Evolutionary conservation across 2,113 vertebrate genomes (phyloP).

Genomic region (Fregata magnificens): DNA sequence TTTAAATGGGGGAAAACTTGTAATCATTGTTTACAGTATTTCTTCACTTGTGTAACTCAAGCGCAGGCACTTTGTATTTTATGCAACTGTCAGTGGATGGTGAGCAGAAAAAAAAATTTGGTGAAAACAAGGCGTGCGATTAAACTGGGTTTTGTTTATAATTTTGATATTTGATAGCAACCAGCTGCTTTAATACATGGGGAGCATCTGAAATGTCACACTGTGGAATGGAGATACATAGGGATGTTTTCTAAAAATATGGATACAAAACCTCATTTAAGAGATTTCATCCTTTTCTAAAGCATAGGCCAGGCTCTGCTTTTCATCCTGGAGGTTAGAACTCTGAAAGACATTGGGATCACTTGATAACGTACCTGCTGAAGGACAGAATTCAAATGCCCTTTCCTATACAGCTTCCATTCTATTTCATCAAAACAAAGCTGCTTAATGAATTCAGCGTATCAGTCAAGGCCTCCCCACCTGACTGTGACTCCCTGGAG

Average conservation of each 20-base stretch:
- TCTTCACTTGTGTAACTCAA: not conserved
- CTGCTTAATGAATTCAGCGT: not conserved
- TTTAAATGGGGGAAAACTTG: not conserved
- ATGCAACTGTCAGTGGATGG: not conserved
- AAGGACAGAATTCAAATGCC: not conserved
- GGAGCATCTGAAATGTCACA: not conserved
- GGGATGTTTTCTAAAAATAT: not conserved
- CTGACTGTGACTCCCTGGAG: not conserved
- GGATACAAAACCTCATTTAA: not conserved
- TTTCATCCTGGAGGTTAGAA: not conserved
- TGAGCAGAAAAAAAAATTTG: not conserved
- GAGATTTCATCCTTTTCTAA: not conserved
- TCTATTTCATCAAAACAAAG: not conserved
- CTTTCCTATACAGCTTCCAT: not conserved
- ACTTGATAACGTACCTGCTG: not conserved
- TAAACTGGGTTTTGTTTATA: not conserved
- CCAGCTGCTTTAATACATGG: not conserved
- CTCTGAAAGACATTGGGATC: not conserved
- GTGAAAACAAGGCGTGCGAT: fast-evolving
- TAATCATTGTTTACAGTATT: not conserved
- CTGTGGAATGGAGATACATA: not conserved
- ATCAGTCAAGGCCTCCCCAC: not conserved
- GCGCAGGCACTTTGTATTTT: not conserved
- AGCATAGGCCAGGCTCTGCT: not conserved
- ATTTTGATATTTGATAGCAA: not conserved